Conservation (phyloP, 2,888 invertebrate genomes). For the Acrobasis repandana region DNA sequence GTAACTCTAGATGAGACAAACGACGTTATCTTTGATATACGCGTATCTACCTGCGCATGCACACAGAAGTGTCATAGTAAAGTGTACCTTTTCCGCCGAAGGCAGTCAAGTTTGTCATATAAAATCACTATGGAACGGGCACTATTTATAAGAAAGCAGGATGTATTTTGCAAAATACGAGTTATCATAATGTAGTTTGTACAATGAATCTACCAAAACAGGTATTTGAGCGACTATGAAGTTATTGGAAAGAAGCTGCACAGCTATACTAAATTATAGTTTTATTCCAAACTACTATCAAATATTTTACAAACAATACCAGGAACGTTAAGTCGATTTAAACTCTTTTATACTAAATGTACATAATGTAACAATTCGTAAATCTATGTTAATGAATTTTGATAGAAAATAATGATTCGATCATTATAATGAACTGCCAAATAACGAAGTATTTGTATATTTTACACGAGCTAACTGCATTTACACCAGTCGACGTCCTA, state of each 20-base stretch:
- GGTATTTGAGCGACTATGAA: constrained; percentile 30
- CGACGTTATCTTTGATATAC: too few relatives aligned
- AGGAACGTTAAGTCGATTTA: constrained; percentile 64
- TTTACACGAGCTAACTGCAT: constrained; percentile 31
- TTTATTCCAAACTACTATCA: constrained; percentile 53
- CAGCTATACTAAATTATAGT: constrained; percentile 37
- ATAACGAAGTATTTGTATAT: constrained; percentile 4
- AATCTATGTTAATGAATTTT: constrained; percentile 32
- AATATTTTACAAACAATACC: constrained; percentile 53
- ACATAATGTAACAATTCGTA: constrained; percentile 47
- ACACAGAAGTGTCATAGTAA: too few relatives aligned
- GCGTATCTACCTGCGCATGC: too few relatives aligned
- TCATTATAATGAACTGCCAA: constrained; percentile 23
- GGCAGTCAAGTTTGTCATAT: too few relatives aligned
- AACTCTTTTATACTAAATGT: constrained; percentile 48
- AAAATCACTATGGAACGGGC: too few relatives aligned
- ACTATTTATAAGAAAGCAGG: too few relatives aligned
- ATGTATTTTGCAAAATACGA: neutral
- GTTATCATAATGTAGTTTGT: neutral
- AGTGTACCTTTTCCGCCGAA: too few relatives aligned
- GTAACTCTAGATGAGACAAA: too few relatives aligned
- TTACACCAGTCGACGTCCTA: constrained; percentile 39
- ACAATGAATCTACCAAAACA: constrained; percentile 20
- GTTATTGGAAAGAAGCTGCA: constrained; percentile 40
- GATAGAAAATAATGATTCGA: constrained; percentile 28